A percentile compares a stretch with the other conserved stretches of the same genome.
These are phyloP conservation scores for Cladopsammia gracilis DNA, from an alignment of 64 coral and sea anemone species.

Conservation along the genomic window DNA sequence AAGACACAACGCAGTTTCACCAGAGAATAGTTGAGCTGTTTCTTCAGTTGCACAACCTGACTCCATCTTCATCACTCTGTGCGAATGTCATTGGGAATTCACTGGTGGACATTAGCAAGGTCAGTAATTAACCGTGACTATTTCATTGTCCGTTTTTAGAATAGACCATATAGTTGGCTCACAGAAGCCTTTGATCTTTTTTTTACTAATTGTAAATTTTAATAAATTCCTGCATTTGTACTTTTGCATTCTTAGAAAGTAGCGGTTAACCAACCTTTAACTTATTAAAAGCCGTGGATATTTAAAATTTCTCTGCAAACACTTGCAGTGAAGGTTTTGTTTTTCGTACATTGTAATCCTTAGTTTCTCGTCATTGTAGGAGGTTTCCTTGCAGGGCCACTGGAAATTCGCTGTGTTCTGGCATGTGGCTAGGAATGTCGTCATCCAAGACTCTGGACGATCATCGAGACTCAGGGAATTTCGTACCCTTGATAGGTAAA, in stretches of 20 bases:
- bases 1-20: slow-evolving; percentile 75
- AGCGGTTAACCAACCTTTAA: too few relatives aligned
- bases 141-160: background rate
- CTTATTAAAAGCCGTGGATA: too few relatives aligned
- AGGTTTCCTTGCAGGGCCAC: slow-evolving; percentile 74
- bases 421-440: slow-evolving; percentile 92
- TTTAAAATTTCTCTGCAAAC: too few relatives aligned
- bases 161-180: too few relatives aligned
- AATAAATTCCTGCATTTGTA: too few relatives aligned
- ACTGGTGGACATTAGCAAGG: slow-evolving; percentile 83
- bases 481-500: slow-evolving; percentile 91
- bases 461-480: slow-evolving; percentile 84
- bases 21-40: slow-evolving; percentile 91
- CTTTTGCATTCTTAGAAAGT: too few relatives aligned
- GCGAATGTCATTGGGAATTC: slow-evolving; percentile 93
- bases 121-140: background rate
- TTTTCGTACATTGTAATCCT: background rate
- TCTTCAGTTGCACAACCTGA: slow-evolving; percentile 92
- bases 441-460: slow-evolving; percentile 83
- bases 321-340: background rate
- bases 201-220: too few relatives aligned
- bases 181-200: too few relatives aligned
- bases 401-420: slow-evolving; percentile 97
- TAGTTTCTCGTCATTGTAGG: slow-evolving; percentile 36
- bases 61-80: slow-evolving; percentile 85